Base-by-base conservation (phyloP, 2,113 vertebrate species). In the Larimichthys polyactis region DNA sequence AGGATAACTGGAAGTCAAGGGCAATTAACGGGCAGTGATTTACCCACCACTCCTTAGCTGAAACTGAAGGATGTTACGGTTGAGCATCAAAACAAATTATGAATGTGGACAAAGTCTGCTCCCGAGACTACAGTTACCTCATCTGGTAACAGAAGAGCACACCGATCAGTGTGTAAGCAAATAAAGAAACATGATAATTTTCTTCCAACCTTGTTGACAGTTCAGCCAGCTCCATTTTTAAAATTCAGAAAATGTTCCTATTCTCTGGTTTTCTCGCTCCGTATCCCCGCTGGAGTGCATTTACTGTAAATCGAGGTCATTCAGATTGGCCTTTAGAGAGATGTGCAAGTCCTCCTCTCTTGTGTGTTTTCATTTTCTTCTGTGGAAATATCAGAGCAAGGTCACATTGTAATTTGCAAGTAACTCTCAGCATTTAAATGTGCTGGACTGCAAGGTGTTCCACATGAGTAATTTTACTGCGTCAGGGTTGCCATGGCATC, bases 371-470 rank as follows among this genome's bases (percentile, higher is more conserved):
- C 1, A 76, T 60, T 71, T 71, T 55, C 43, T 43, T 29, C 17
- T 19, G 44, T 24, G 2, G 27, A 71, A 66, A 76, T 24, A 48
- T 57, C 54, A 14, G 17, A n/a, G 14, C 27, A 57, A 58, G 58
- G 27, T 84, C 43, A 51, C 65, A 64, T 17, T 55, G 63, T 71
- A 40, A 71, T 78, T 63, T 82, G 51, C 62, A 59, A 15, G 52
- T 11, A 55, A 19, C 75, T 63, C 36, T 65, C 40, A 48, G 29
- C 46, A n/a, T 75, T 29, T 78, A 2, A 63, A 29, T 32, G 24
- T 6, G 2, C 1, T 3, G 8, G n/a, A 12, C 44, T 44, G 29
- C 44, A 51, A 57, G 27, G 43, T 36, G 27, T 52, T 43, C 10
- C 36, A 40, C 12, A 11, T 58, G 62, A 55, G 43, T 32, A 2